phyloP scores from a whole-genome alignment of 64 coral and sea anemone species.

The Montipora efflorescens region DNA sequence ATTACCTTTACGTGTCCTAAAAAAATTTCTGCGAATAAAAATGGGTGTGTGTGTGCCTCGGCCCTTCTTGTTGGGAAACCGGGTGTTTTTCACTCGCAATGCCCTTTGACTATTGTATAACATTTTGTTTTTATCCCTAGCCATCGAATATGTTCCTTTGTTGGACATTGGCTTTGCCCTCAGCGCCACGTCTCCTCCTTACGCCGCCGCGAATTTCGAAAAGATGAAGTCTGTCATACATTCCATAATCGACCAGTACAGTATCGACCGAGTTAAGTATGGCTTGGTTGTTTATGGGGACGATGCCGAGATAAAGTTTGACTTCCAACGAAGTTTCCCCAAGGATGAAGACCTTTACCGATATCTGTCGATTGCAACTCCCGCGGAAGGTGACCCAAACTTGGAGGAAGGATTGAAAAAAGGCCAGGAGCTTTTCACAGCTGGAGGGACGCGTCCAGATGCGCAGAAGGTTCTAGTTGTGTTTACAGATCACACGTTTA shows the following conservation, averaged over 20 bases:
- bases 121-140: conserved; percentile 2
- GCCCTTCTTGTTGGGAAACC: too few species aligned
- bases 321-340: conserved; percentile 36
- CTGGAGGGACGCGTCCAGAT: conserved; percentile 32
- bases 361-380: not conserved
- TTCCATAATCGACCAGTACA: conserved; percentile 65
- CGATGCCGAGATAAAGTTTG: conserved; percentile 1
- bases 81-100: too few species aligned
- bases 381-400: conserved; percentile 26
- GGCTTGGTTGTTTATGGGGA: conserved; percentile 49
- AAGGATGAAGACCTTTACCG: conserved; percentile 46
- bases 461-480: conserved; percentile 82
- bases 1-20: too few species aligned
- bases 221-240: conserved; percentile 70
- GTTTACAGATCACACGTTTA: conserved; percentile 74
- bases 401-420: conserved; percentile 65
- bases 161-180: conserved; percentile 69
- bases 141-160: conserved; percentile 33
- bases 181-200: conserved; percentile 24
- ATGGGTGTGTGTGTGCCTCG: too few species aligned
- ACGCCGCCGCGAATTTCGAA: conserved; percentile 32
- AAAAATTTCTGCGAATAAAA: too few species aligned
- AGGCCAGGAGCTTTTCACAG: conserved; percentile 64
- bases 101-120: not conserved
- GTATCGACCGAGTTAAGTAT: conserved; percentile 42